A percentile compares a stretch with the other conserved stretches of the same genome.
Evolutionary conservation across 2,888 invertebrate species (phyloP).

Genomic region (Drosophila limbata): DNA sequence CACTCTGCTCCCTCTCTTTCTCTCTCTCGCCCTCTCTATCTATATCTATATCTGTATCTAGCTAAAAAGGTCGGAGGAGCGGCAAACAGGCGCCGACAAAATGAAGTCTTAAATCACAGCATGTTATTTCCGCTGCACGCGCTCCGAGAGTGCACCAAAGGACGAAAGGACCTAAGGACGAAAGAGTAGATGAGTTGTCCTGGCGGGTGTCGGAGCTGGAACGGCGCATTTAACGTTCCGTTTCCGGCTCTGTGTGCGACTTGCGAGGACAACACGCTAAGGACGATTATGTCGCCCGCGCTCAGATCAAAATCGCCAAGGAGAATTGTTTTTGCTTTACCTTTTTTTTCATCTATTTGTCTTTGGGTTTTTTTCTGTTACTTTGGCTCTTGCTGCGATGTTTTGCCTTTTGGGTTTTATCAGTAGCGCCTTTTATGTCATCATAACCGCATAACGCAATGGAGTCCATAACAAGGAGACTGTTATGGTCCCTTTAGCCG

Average conservation of each 20-base stretch:
- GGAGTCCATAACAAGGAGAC: conserved; percentile 47
- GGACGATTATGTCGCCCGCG: conserved; percentile 51
- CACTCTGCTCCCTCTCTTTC: background rate
- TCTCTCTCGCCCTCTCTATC: background rate
- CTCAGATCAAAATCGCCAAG: conserved; percentile 64
- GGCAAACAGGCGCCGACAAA: conserved; percentile 65
- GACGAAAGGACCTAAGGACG: conserved; percentile 1
- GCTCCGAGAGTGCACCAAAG: conserved; percentile 25
- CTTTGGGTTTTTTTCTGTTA: conserved; percentile 10
- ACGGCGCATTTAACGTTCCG: conserved; percentile 75
- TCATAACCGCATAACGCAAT: conserved; percentile 69
- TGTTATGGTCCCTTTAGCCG: conserved; percentile 1
- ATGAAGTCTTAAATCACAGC: conserved; percentile 83
- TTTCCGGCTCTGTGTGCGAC: conserved; percentile 62
- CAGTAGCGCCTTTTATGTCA: conserved; percentile 76
- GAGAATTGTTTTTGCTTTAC: conserved; percentile 60
- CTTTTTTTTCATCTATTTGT: conserved; percentile 4
- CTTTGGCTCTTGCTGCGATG: conserved; percentile 41
- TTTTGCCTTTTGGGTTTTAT: conserved; percentile 69
- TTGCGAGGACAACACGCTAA: conserved; percentile 41
- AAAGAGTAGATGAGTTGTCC: background rate
- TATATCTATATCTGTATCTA: background rate
- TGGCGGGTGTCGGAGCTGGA: conserved; percentile 34
- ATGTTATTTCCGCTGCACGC: conserved; percentile 82
- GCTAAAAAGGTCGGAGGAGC: conserved; percentile 23